phyloP scores from a whole-genome alignment of 2,797 vertebrate genomes.

The Acrocephalus scirpaceus region DNA sequence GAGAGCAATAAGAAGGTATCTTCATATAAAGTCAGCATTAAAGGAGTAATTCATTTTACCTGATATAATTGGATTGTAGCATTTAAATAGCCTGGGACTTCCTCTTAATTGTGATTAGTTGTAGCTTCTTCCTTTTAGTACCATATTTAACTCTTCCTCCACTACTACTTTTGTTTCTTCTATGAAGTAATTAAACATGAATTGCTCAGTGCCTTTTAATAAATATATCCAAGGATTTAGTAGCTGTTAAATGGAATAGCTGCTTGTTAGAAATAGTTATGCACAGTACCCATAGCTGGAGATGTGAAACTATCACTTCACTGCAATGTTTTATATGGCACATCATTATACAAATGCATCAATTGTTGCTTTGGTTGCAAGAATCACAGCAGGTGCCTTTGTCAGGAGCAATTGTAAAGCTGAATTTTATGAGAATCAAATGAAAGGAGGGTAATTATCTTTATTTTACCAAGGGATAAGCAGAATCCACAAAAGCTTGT shows the following conservation, averaged over 20 bases:
- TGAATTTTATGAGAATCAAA: constrained; percentile 33
- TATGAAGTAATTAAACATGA: constrained; percentile 79
- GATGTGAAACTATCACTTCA: background rate
- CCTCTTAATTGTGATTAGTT: constrained; percentile 86
- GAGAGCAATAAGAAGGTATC: constrained; percentile 93
- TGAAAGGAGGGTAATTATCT: background rate
- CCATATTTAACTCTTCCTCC: constrained; percentile 78
- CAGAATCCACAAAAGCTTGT: background rate
- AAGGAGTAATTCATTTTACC: constrained; percentile 84
- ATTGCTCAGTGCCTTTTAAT: constrained; percentile 67
- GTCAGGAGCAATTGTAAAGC: background rate
- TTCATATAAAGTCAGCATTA: constrained; percentile 87
- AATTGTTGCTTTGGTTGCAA: constrained; percentile 38
- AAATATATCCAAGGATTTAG: constrained; percentile 72
- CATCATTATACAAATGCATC: background rate
- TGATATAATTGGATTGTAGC: constrained; percentile 84
- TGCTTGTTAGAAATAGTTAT: constrained; percentile 30
- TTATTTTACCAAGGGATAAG: background rate
- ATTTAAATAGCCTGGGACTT: constrained; percentile 82
- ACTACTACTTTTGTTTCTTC: constrained; percentile 72
- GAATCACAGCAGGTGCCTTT: constrained; percentile 16
- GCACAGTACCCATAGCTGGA: background rate
- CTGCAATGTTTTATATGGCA: background rate
- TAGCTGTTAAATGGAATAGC: constrained; percentile 44
- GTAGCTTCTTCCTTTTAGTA: constrained; percentile 77